Percentiles rank a stretch among this genome's conserved stretches.
phyloP scores from a whole-genome alignment of 1,140 invertebrate genomes.

The Goniozus legneri region DNA sequence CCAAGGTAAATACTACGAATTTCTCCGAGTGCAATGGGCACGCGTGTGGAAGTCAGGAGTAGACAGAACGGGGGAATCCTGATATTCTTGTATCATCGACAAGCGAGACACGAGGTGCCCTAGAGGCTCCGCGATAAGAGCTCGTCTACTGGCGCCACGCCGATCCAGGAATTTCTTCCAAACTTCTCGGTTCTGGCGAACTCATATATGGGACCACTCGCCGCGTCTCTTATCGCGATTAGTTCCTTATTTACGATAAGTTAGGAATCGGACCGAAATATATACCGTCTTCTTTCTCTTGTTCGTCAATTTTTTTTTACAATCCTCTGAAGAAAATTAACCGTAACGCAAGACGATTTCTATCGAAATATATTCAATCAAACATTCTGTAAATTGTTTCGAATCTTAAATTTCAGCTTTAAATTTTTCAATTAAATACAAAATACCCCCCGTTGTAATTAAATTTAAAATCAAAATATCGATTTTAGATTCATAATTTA shows the following conservation, averaged over 20 bases:
- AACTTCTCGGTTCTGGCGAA: background rate
- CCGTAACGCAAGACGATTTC: background rate
- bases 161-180: background rate
- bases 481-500: too few relatives aligned
- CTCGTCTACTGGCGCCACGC: background rate
- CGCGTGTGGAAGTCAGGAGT: background rate
- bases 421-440: too few relatives aligned
- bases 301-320: background rate
- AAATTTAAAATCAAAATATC: too few relatives aligned
- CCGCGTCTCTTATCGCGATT: conserved; percentile 21
- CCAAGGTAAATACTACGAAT: background rate
- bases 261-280: background rate
- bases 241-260: conserved; percentile 7
- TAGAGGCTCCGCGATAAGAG: background rate
- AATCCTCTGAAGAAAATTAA: too few relatives aligned
- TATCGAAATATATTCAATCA: background rate
- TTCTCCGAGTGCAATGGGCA: background rate
- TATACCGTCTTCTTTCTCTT: background rate
- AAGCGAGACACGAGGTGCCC: background rate
- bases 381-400: background rate
- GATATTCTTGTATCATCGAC: background rate
- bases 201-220: background rate
- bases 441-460: too few relatives aligned
- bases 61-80: background rate
- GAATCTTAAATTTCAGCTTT: too few relatives aligned